Base-by-base conservation (phyloP, 2,888 invertebrate genomes). In the Orthonevra nobilis region DNA sequence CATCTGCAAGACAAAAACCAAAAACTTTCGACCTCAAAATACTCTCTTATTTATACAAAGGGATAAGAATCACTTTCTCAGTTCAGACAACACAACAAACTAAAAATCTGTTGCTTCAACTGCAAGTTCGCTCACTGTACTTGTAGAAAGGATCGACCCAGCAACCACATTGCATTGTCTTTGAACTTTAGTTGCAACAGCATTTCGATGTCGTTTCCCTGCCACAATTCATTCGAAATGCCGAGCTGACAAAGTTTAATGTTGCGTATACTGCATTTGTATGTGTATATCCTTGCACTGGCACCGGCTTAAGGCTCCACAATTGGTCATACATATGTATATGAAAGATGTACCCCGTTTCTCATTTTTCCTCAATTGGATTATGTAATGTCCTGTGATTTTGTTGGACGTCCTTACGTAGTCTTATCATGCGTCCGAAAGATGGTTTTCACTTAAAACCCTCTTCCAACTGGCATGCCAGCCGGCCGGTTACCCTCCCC, bases 301-400 rank as follows among this genome's bases (percentile, higher is more conserved):
- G 36, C 44, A 60, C 10, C 23, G 36, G 48, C 46, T 30, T 14
- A 38, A 28, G 48, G 38, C 14, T 3, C 46, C 28, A 26, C 9
- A 15, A 56, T 68, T 70, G 70, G 44, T 52, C 44, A 20, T 42
- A n/a, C n/a, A n/a, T n/a, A n/a, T n/a, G n/a, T n/a, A n/a, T n/a
- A 60, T 50, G 60, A 50, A 42, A 20, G 40, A 61, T 36, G 50
- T 42, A 6, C 38, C n/a, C 19, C 5, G 10, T 32, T 56, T 56
- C 4, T 34, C 48, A 60, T 32, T 52, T 60, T 23, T 42, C 30
- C 42, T 28, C 26, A 70, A 70, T 70, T 42, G 69, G 52, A 70
- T 70, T 52, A 61, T 36, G 52, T 61, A 69, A 60, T 60, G 14
- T 28, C 19, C 34, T 42, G n/a, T 50, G 68, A 69, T 60, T 69